Evolutionary conservation across 2,113 vertebrate species (phyloP), one percentile per base, ranked within the genome.

Genomic region (Cheilinus undulatus): DNA sequence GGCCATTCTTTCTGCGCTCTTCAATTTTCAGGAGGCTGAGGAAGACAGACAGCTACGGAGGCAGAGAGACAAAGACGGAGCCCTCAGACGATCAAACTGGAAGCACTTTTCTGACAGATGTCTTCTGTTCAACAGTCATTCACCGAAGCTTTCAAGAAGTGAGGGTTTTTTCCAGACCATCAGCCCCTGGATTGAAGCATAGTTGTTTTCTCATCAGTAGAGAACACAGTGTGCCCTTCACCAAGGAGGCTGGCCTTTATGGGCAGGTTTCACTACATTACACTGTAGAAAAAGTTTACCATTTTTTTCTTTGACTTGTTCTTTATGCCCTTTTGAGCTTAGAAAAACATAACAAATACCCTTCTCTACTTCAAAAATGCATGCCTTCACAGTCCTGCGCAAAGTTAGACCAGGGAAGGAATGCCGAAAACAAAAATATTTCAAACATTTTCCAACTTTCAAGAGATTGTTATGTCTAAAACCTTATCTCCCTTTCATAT

Each of bases 181-280:
- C 73, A 69, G 64, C 61, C 42, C 38, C 43, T 69, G 52, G 69
- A 82, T 64, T 65, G 65, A 83, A 82, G 64, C 66, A 19, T 77
- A 54, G 56, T 74, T 82, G 74, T 86, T 87, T 86, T 77, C 76
- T 82, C 80, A 74, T 89, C 83, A 80, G 32, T 22, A 11, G 53
- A 67, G 69, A 86, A 76, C 56, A 49, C 27, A 61, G 24, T 4
- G 12, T 24, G 61, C 15, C 60, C 66, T 81, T 84, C 70, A 73
- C 54, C 51, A 60, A 59, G 28, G 64, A 78, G 38, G 28, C 45
- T 30, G 7, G 22, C 34, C 56, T 69, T 76, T 60, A 42, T 67
- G 50, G 67, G 43, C 59, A 54, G 51, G 38, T 48, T 36, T 34
- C 32, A 34, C 48, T 24, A 71, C 48, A 43, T 48, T 24, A 34